Evolutionary conservation across 2,888 invertebrate species (phyloP).

Genomic region (Dendrolimus houi): DNA sequence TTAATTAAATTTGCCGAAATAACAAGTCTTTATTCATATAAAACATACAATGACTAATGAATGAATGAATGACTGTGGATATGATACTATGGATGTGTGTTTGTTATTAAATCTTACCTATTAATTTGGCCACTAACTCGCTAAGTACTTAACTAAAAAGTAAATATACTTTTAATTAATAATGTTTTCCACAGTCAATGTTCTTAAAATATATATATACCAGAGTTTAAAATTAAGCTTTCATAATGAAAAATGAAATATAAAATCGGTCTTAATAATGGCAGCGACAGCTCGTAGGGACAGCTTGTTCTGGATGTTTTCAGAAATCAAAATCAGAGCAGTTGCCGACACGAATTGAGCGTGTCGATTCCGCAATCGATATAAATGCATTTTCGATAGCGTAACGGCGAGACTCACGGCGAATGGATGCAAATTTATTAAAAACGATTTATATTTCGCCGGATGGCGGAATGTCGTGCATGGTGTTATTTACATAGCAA

Average conservation of each 20-base stretch:
- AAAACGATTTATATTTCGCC: conserved; percentile 32
- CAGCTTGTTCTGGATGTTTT: conserved; percentile 9
- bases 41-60: too few relatives aligned
- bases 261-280: conserved; percentile 13
- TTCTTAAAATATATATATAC: not conserved
- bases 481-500: conserved; percentile 53
- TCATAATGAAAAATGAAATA: not conserved
- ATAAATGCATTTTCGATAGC: conserved; percentile 24
- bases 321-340: conserved; percentile 27
- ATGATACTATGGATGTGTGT: too few relatives aligned
- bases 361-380: conserved; percentile 31
- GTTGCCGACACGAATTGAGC: conserved; percentile 24
- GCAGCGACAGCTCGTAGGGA: conserved; percentile 15
- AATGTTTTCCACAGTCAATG: not conserved
- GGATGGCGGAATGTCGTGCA: conserved; percentile 42
- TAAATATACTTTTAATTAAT: too few relatives aligned
- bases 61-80: too few relatives aligned
- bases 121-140: too few relatives aligned
- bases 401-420: conserved; percentile 14
- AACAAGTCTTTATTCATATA: too few relatives aligned
- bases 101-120: too few relatives aligned
- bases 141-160: too few relatives aligned
- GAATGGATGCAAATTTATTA: conserved; percentile 24
- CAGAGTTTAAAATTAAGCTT: not conserved
- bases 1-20: too few relatives aligned